Percentiles rank a stretch among this genome's conserved stretches.
Evolutionary conservation across 2,113 vertebrate genomes (phyloP).

Genomic region (Todiramphus saurophagus): DNA sequence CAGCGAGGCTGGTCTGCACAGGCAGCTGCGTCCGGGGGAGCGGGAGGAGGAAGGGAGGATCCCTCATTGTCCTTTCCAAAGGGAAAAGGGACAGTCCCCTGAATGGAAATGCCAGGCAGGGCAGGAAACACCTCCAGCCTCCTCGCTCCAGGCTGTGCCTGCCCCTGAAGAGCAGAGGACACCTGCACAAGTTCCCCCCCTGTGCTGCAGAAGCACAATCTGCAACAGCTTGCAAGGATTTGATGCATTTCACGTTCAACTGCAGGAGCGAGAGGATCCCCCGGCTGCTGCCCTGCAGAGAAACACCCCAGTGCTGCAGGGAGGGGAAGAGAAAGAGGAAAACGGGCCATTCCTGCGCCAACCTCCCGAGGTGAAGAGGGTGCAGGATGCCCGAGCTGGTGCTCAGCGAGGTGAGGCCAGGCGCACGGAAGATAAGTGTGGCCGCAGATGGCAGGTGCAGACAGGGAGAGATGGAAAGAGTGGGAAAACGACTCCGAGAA

Average conservation of each 20-base stretch:
- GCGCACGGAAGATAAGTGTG: accelerated
- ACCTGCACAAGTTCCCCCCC: background rate
- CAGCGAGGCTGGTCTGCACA: accelerated
- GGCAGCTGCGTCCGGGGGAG: background rate
- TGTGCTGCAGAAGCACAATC: background rate
- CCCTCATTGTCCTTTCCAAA: slow-evolving; percentile 21
- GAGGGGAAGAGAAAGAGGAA: background rate
- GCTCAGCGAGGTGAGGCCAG: background rate
- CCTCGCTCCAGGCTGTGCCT: background rate
- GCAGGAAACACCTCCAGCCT: background rate
- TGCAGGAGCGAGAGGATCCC: slow-evolving; percentile 55
- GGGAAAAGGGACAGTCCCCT: slow-evolving; percentile 15
- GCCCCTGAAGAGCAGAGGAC: background rate
- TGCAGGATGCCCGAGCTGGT: background rate
- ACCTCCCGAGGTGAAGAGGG: background rate
- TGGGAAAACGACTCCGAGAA: background rate
- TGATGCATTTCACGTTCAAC: slow-evolving; percentile 62
- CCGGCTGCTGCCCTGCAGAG: slow-evolving; percentile 28
- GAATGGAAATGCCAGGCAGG: background rate
- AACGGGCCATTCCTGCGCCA: background rate
- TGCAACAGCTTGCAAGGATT: slow-evolving; percentile 23
- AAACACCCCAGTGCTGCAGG: background rate
- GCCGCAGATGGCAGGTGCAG: background rate
- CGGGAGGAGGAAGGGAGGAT: slow-evolving; percentile 25
- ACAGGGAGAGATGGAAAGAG: background rate